Conservation (phyloP, 1,140 invertebrate species). For the Drosophila repletoides region DNA sequence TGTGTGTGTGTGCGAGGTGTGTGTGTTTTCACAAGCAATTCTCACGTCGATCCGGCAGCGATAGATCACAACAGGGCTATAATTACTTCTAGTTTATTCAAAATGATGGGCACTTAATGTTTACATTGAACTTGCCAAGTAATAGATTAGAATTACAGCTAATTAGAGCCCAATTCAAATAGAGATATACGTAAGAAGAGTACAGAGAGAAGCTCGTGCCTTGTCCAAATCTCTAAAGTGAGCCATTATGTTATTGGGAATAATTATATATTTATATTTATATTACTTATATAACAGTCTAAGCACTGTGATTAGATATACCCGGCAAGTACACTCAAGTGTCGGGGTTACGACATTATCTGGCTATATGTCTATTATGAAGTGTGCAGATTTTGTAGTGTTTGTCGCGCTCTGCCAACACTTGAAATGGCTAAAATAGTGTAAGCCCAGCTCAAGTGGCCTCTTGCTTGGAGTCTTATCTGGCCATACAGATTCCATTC, state of each 20-base stretch:
- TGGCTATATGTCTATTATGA: background rate
- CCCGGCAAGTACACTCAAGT: background rate
- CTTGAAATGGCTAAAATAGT: constrained; percentile 1
- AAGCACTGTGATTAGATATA: constrained; percentile 23
- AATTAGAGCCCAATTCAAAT: constrained; percentile 1
- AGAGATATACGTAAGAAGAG: background rate
- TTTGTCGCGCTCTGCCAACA: constrained; percentile 12
- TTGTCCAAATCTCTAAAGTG: background rate
- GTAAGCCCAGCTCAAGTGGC: constrained; percentile 2
- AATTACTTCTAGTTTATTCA: constrained; percentile 32
- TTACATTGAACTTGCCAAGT: background rate
- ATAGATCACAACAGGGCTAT: constrained; percentile 33
- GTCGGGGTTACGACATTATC: constrained; percentile 12
- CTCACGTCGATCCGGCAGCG: constrained; percentile 43
- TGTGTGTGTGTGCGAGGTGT: constrained; percentile 1
- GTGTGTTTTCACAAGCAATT: constrained; percentile 39
- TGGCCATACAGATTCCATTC: background rate
- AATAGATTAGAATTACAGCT: background rate
- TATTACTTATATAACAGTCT: constrained; percentile 1
- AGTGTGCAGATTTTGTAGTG: constrained; percentile 13
- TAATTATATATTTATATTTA: background rate
- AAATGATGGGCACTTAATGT: constrained; percentile 11
- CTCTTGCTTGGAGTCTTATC: constrained; percentile 4
- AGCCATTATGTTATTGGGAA: background rate
- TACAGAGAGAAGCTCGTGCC: background rate